Base-by-base conservation (phyloP, 1,140 invertebrate species). In the Gryon sp. region DNA sequence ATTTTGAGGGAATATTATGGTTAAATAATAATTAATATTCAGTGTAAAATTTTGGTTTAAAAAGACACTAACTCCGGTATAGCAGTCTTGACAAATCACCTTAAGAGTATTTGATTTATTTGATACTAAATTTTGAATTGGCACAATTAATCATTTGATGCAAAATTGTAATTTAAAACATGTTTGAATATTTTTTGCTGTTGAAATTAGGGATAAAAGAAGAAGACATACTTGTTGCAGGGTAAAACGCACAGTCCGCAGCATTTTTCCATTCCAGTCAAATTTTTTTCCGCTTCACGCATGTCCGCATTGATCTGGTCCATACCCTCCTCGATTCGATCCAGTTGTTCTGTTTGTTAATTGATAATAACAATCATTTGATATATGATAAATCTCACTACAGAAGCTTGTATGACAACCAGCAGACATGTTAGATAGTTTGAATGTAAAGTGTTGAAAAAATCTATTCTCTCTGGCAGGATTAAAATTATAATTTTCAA, bases 241-340 rank as follows among this genome's bases (percentile, higher is more conserved):
- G 98, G 98, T 77, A 99, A 91, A 60, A 99, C 96, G 90, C 98
- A 99, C 43, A 99, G 92, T 32, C 98, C 98, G 89, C 98, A 99
- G 89, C 98, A 99, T 90, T 99, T 99, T 90, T 99, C 98, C 96
- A 99, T 98, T 65, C 98, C 98, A 41, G 97, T 99, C 60, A 99
- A 91, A 91, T 99, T 99, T 87, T 99, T 99, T 90, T 99, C 98
- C 5, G 98, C 98, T 89, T 99, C 98, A 81, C 93, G 94, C 98
- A 99, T 99, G 86, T 99, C 98, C 36, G 96, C 94, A 89, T 99
- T 99, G 89, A 99, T 99, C 86, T 98, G 96, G 89, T 99, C 98
- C 97, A 99, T 98, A 18, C 98, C 98, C 91, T 99, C 98, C 91
- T 99, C 98, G 85, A 99, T 98, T 82, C 98, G 94, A 90, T 99